These are phyloP conservation scores for Auanema freiburgensis DNA, from an alignment of 2,888 invertebrate species.

Conservation along the genomic window DNA sequence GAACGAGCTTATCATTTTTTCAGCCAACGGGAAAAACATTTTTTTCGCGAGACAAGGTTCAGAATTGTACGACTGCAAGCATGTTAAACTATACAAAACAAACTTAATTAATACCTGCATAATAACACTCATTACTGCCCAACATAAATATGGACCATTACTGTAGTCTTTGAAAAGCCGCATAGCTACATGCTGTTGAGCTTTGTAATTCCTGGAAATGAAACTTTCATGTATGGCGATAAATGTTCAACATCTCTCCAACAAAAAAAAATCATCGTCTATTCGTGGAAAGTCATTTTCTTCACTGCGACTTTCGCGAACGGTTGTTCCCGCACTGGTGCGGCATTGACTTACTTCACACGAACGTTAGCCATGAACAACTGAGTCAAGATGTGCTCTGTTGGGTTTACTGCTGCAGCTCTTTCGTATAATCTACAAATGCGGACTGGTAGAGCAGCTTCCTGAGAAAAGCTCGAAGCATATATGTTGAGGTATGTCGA, in stretches of 20 bases:
- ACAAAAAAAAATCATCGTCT: neutral
- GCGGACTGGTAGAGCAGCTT: conserved; percentile 68
- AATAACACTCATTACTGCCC: conserved; percentile 95
- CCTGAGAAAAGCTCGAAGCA: conserved; percentile 68
- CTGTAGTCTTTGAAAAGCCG: conserved; percentile 85
- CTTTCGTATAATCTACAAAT: conserved; percentile 87
- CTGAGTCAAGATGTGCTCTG: conserved; percentile 87
- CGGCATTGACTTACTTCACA: conserved; percentile 76
- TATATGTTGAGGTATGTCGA: neutral
- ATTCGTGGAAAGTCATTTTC: neutral
- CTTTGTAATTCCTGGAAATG: conserved; percentile 37
- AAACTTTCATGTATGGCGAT: neutral
- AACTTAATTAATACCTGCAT: conserved; percentile 75
- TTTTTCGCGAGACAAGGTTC: neutral
- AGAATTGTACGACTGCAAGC: too few relatives aligned
- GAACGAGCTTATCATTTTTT: conserved; percentile 1
- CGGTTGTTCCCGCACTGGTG: neutral
- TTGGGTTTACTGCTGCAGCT: conserved; percentile 82
- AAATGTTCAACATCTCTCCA: neutral
- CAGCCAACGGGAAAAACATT: neutral
- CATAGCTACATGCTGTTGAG: conserved; percentile 77
- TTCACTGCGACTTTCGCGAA: neutral
- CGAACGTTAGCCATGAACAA: conserved; percentile 94
- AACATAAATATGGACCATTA: conserved; percentile 94
- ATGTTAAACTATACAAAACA: too few relatives aligned